phyloP scores from a whole-genome alignment of 2,797 vertebrate species.

The Clarias platycephalus region DNA sequence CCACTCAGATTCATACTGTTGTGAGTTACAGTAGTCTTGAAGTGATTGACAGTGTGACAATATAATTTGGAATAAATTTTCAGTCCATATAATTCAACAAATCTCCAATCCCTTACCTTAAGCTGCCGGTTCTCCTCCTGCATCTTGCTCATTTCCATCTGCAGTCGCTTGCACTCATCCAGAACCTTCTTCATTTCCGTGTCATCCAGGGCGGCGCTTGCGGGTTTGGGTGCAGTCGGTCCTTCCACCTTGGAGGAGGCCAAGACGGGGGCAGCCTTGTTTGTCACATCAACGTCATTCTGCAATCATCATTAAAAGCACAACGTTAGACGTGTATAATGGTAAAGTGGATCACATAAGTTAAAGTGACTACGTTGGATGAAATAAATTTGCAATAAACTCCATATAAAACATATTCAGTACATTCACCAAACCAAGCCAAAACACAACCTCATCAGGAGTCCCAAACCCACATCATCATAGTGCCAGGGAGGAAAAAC shows the following conservation, averaged over 20 bases:
- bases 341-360: too few relatives aligned
- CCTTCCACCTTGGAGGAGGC: constrained; percentile 84
- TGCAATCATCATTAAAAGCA: constrained; percentile 52
- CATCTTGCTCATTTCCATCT: constrained; percentile 86
- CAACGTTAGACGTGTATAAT: too few relatives aligned
- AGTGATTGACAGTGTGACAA: too few relatives aligned
- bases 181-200: constrained; percentile 86
- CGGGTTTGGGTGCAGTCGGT: constrained; percentile 42
- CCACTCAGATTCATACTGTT: not conserved
- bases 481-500: constrained; percentile 56
- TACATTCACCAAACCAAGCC: constrained; percentile 38
- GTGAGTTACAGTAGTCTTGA: not conserved
- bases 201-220: constrained; percentile 74
- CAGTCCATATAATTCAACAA: not conserved
- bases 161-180: constrained; percentile 95
- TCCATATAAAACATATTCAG: constrained; percentile 47
- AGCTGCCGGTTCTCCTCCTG: constrained; percentile 91
- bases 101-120: constrained; percentile 73
- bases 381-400: too few relatives aligned
- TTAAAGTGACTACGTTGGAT: not conserved
- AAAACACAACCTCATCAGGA: constrained; percentile 56
- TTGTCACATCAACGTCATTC: constrained; percentile 84
- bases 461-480: constrained; percentile 56
- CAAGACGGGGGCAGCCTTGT: constrained; percentile 75
- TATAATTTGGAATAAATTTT: too few relatives aligned